Percentiles rank a stretch among this genome's conserved stretches.
Conservation (phyloP, 2,888 invertebrate genomes). For the Nomada flava region DNA sequence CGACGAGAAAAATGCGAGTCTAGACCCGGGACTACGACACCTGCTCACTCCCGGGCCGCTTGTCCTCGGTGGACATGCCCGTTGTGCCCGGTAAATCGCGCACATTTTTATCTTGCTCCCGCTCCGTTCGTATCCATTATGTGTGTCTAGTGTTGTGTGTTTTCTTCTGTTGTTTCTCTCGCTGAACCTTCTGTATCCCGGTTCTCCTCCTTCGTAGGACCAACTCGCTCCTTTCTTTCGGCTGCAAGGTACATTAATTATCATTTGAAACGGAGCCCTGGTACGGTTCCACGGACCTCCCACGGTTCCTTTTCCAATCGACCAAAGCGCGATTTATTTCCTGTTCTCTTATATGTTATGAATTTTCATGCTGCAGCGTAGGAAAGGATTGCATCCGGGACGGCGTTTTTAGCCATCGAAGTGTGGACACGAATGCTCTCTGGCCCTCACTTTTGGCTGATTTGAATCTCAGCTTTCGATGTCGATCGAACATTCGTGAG, state of each 20-base stretch:
- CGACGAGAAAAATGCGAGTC: slow-evolving; percentile 65
- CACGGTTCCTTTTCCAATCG: slow-evolving; percentile 24
- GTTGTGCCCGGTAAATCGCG: slow-evolving; percentile 66
- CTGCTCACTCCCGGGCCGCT: slow-evolving; percentile 53
- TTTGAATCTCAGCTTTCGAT: slow-evolving; percentile 8
- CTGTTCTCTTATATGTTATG: slow-evolving; percentile 17
- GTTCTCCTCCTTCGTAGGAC: slow-evolving; percentile 22
- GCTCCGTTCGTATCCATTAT: slow-evolving; percentile 46
- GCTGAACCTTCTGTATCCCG: slow-evolving; percentile 23
- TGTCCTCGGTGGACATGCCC: slow-evolving; percentile 66
- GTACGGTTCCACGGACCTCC: not conserved
- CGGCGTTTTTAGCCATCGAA: slow-evolving; percentile 20
- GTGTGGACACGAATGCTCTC: slow-evolving; percentile 25
- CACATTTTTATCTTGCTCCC: slow-evolving; percentile 41
- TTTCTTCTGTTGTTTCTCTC: slow-evolving; percentile 41
- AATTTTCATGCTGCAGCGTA: slow-evolving; percentile 40
- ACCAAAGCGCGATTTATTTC: slow-evolving; percentile 16
- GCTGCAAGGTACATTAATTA: slow-evolving; percentile 26
- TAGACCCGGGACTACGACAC: slow-evolving; percentile 58
- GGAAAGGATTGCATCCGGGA: slow-evolving; percentile 12
- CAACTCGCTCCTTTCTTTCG: not conserved
- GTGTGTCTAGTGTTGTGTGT: slow-evolving; percentile 55
- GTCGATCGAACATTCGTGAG: slow-evolving; percentile 32
- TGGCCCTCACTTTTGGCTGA: not conserved
- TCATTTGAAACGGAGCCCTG: not conserved